Conservation (phyloP, 2,888 invertebrate genomes). For the Paralinhomoeus sp. region DNA sequence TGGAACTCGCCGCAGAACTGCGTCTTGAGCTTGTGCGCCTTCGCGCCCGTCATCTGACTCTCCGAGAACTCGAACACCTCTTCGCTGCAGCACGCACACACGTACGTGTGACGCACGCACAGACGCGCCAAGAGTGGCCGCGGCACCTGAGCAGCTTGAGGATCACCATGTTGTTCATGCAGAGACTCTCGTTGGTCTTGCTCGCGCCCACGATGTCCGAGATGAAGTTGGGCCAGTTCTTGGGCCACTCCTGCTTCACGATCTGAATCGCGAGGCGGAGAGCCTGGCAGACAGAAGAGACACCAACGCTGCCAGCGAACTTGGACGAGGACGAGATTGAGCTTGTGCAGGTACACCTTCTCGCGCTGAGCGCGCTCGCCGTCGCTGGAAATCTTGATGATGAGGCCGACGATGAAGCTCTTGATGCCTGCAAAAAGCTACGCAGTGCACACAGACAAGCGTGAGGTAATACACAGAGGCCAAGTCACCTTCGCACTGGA, state of each 20-base stretch:
- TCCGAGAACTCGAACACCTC: slow-evolving; percentile 97
- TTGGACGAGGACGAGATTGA: slow-evolving; percentile 96
- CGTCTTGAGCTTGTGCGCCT: slow-evolving; percentile 95
- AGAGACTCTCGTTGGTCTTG: slow-evolving; percentile 90
- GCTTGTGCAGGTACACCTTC: slow-evolving; percentile 84
- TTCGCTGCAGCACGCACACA: slow-evolving; percentile 39
- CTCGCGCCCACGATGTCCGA: slow-evolving; percentile 96
- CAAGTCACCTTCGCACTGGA: slow-evolving; percentile 61
- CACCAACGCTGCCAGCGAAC: no score
- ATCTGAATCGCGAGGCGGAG: slow-evolving; percentile 59
- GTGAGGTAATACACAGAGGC: neutral
- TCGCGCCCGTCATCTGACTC: slow-evolving; percentile 92
- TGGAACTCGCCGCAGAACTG: slow-evolving; percentile 98
- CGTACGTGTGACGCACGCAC: neutral
- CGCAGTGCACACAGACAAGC: neutral
- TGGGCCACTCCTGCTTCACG: slow-evolving; percentile 94
- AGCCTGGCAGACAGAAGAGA: slow-evolving; percentile 1
- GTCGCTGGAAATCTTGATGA: slow-evolving; percentile 91
- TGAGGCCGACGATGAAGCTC: slow-evolving; percentile 91
- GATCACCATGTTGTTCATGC: slow-evolving; percentile 98
- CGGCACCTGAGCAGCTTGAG: slow-evolving; percentile 55
- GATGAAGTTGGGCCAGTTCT: slow-evolving; percentile 97
- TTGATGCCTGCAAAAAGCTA: slow-evolving; percentile 51
- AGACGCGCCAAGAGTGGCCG: neutral
- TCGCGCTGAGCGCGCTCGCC: slow-evolving; percentile 63